These are phyloP conservation scores for Panzeria rudis DNA, from an alignment of 2,888 invertebrate genomes.

Conservation along the genomic window DNA sequence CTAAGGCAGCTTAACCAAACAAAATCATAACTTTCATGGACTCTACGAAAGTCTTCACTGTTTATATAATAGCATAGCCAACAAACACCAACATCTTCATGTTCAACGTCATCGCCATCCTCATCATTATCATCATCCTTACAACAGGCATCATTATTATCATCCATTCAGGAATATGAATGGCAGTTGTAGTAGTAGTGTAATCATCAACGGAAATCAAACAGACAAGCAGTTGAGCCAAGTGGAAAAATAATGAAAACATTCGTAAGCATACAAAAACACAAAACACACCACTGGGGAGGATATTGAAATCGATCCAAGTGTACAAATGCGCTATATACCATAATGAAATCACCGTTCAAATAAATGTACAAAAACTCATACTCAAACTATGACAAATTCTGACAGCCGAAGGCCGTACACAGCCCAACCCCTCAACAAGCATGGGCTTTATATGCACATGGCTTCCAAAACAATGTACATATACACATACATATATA, in stretches of 20 bases:
- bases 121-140: conserved; percentile 39
- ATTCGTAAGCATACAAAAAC: conserved; percentile 75
- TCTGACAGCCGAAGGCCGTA: conserved; percentile 67
- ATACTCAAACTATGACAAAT: conserved; percentile 53
- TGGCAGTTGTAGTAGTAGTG: conserved; percentile 62
- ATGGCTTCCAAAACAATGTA: conserved; percentile 63
- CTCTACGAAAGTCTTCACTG: conserved; percentile 43
- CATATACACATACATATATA: background rate
- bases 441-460: conserved; percentile 58
- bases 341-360: conserved; percentile 66
- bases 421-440: conserved; percentile 59
- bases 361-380: conserved; percentile 47
- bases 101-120: conserved; percentile 27
- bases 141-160: conserved; percentile 42
- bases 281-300: conserved; percentile 69
- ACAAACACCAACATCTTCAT: conserved; percentile 20
- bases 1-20: conserved; percentile 67
- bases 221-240: conserved; percentile 82
- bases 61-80: conserved; percentile 57
- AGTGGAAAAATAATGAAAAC: conserved; percentile 83
- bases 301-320: conserved; percentile 80
- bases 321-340: conserved; percentile 68
- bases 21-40: conserved; percentile 58
- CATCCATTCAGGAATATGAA: conserved; percentile 51
- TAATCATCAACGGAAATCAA: conserved; percentile 80